Evolutionary conservation across 2,797 vertebrate genomes (phyloP).

Genomic region (Denticeps clupeoides): DNA sequence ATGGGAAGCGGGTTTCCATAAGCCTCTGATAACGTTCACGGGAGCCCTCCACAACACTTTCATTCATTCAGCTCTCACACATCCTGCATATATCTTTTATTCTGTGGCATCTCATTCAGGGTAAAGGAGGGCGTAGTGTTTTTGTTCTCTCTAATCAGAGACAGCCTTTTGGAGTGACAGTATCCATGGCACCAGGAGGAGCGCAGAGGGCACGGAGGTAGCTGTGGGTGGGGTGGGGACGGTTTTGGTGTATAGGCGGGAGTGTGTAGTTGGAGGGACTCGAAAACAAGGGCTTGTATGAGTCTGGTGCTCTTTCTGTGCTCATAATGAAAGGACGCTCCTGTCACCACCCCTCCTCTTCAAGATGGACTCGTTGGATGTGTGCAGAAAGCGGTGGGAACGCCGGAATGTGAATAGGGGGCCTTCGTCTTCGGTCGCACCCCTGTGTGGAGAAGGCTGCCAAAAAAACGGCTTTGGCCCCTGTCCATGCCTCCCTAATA

Average conservation of each 20-base stretch:
- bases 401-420: slow-evolving; percentile 52
- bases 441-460: slow-evolving; percentile 28
- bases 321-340: neutral
- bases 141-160: slow-evolving; percentile 19
- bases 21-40: too few species aligned
- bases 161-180: slow-evolving; percentile 9
- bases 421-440: slow-evolving; percentile 35
- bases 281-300: slow-evolving; percentile 4
- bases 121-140: slow-evolving; percentile 13
- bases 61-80: neutral
- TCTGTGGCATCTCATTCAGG: too few species aligned
- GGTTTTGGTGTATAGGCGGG: neutral
- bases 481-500: slow-evolving; percentile 13
- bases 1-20: too few species aligned
- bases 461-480: slow-evolving; percentile 32
- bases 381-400: slow-evolving; percentile 56
- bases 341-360: slow-evolving; percentile 14
- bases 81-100: too few species aligned
- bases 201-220: neutral
- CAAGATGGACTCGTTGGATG: slow-evolving; percentile 32
- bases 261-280: neutral
- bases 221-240: neutral
- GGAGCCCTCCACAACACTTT: too few species aligned
- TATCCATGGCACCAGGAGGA: slow-evolving; percentile 30
- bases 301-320: too few species aligned